phyloP scores from a whole-genome alignment of 2,113 vertebrate genomes.

The Hipposideros armiger region DNA sequence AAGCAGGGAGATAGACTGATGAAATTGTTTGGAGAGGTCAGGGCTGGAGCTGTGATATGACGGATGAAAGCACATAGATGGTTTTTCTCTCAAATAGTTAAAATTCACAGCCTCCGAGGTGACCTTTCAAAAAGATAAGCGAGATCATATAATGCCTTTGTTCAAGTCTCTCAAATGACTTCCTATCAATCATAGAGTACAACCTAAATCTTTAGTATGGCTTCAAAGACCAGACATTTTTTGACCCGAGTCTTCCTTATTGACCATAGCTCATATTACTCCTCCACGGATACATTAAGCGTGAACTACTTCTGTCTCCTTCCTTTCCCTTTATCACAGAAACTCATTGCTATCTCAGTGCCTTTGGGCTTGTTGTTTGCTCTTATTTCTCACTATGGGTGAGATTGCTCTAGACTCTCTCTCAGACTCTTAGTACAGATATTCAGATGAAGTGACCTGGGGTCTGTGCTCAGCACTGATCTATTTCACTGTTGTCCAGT shows the following conservation, averaged over 20 bases:
- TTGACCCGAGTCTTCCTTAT: not conserved
- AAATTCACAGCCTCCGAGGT: not conserved
- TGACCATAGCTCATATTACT: not conserved
- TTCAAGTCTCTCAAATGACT: not conserved
- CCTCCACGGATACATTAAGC: not conserved
- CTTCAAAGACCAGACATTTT: not conserved
- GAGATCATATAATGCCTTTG: not conserved
- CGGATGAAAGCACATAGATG: not conserved
- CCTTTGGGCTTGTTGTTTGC: not conserved
- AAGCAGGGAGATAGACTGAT: not conserved
- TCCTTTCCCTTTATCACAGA: not conserved
- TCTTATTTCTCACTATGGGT: not conserved
- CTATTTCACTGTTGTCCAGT: not conserved
- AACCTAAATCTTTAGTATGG: not conserved
- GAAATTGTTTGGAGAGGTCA: not conserved
- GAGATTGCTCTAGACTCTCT: not conserved
- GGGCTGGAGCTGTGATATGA: not conserved
- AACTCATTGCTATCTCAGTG: not conserved
- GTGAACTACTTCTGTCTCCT: not conserved
- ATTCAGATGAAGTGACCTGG: not conserved
- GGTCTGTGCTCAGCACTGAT: not conserved
- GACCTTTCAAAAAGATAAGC: not conserved
- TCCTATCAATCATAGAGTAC: not conserved
- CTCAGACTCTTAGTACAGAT: not conserved
- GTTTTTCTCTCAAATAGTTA: not conserved